These are phyloP conservation scores for Ceriagrion tenellum DNA, from an alignment of 2,888 invertebrate genomes.

Conservation along the genomic window DNA sequence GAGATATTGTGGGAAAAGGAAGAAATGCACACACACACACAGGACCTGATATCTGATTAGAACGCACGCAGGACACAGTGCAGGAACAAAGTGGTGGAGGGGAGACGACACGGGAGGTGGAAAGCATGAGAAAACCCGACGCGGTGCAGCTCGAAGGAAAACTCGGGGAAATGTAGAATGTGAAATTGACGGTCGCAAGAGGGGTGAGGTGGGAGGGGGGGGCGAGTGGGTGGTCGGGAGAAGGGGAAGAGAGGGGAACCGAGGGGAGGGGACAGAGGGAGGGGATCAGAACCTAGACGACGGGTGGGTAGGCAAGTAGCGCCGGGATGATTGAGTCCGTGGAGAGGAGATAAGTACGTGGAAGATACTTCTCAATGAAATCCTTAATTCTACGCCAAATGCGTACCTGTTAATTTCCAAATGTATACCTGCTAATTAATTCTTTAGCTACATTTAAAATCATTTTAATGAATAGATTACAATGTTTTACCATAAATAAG, in stretches of 20 bases:
- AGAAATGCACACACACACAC: conserved; percentile 2
- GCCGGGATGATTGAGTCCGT: too few species aligned
- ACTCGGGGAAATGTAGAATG: conserved; percentile 4
- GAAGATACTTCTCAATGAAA: too few species aligned
- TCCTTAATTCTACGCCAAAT: too few species aligned
- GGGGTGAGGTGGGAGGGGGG: background rate
- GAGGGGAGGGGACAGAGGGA: too few species aligned
- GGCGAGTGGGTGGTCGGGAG: background rate
- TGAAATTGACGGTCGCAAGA: background rate
- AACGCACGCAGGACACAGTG: conserved; percentile 10
- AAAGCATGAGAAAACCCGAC: conserved; percentile 39
- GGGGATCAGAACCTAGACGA: too few species aligned
- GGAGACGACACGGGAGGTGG: background rate
- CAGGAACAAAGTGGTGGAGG: background rate
- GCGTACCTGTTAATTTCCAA: too few species aligned
- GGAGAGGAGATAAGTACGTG: too few species aligned
- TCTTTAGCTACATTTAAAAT: too few species aligned
- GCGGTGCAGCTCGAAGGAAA: background rate
- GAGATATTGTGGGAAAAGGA: conserved; percentile 24
- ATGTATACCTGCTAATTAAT: too few species aligned
- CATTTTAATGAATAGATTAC: too few species aligned
- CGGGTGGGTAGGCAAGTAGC: too few species aligned
- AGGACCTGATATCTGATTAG: background rate
- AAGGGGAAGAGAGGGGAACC: background rate
- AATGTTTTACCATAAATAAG: too few species aligned